Base-by-base conservation (phyloP, 1,140 invertebrate genomes). In the Xylocopa sonorina region DNA sequence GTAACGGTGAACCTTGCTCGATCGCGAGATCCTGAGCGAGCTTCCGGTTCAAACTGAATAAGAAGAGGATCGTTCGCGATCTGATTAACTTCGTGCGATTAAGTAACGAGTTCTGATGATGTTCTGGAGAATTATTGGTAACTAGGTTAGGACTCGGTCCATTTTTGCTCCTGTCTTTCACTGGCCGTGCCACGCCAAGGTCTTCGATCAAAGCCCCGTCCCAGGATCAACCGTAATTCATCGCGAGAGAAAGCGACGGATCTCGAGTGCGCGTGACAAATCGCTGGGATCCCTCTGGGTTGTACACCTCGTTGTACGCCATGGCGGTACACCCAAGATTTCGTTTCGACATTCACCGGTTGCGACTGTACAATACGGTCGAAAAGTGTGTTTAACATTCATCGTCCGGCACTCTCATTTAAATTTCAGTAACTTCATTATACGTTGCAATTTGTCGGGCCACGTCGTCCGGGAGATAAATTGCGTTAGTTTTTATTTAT, bases 111-210 rank as follows among this genome's bases (percentile, higher is more conserved):
- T n/a, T n/a, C n/a, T n/a, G n/a, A n/a, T n/a, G n/a, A n/a, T n/a
- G n/a, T n/a, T n/a, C 3, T 67, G 29, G 2, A 50, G 5, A 34
- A 34, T 3, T 10, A 24, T 60, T n/a, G 29, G 18, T 50, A 29
- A n/a, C 18, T 64, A 12, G 62, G 14, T n/a, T 48, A 4, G 4
- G n/a, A 14, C 6, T 18, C 32, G 10, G 43, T 67, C 50, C 41
- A 55, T 38, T 69, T 69, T 55, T 27, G 50, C 16, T 6, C n/a
- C 50, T 41, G 32, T 68, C 66, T 68, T 51, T 68, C 66, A 68
- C 48, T 24, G 21, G 29, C 48, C 29, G n/a, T 24, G 34, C 48
- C 29, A 14, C 16, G 34, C 48, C 63, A 51, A 34, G 48, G 21
- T 55, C n/a, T 38, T 69, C 50, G 2, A 69, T 69, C 67, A 41